Evolutionary conservation across 2,113 vertebrate genomes (phyloP), one percentile per base, ranked within the genome.

Genomic region (Budorcas taxicolor): DNA sequence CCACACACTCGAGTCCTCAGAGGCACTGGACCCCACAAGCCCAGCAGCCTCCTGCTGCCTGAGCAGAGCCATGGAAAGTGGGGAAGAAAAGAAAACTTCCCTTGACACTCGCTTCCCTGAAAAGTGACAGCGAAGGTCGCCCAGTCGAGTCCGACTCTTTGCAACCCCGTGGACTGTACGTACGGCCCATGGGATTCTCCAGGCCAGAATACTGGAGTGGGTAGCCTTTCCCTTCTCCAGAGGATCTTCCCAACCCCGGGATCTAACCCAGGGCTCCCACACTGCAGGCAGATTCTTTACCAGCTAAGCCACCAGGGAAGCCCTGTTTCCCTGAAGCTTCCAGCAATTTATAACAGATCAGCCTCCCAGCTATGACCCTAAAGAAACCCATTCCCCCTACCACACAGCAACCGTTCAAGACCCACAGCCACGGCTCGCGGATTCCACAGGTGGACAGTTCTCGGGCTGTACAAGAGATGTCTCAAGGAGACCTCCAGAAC

Each of bases 371-470:
- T 36, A 36, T 0, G 40, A 92, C 50, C 64, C 57, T 27, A 52
- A 53, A 93, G 50, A 86, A 53, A 87, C 11, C 71, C 36, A 33
- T 0, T 57, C 17, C 29, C 45, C n/a, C 81, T 78, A 89, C 71
- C 4, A 58, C 55, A 29, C 0, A 13, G 1, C 55, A 83, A 16
- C 50, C 12, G 7, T 62, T 31, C 27, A 40, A 87, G 89, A 47
- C 29, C 1, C 1, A 33, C 0, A 53, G 43, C 43, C 19, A n/a
- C 9, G 7, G 7, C 58, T 11, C 50, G 3, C 3, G 10, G 60
- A 45, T 47, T 96, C 60, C 1, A 0, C 33, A 31, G 36, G 21
- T 0, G 6, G 8, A 82, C 6, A 16, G 12, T 1, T 40, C 67
- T 62, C 52, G 40, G 47, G 11, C 62, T 58, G 29, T 9, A 40